Percentiles rank a stretch among this genome's conserved stretches.
Evolutionary conservation across 2,113 vertebrate genomes (phyloP).

Genomic region (Oryzias melastigma): DNA sequence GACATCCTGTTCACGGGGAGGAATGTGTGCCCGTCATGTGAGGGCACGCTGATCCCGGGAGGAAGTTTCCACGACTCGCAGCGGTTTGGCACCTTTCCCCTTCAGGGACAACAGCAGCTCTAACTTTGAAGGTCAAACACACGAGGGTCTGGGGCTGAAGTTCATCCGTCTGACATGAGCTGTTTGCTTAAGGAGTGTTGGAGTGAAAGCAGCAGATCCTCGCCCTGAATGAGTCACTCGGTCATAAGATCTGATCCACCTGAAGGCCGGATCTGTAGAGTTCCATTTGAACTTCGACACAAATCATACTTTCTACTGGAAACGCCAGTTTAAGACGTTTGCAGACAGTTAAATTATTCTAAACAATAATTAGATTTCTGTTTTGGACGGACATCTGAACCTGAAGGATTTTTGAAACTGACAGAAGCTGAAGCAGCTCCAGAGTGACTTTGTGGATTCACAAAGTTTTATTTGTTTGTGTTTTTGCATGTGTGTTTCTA

Average conservation of each 20-base stretch:
- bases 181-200: not conserved
- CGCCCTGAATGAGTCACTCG: not conserved
- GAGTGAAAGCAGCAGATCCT: not conserved
- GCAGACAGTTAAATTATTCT: no score
- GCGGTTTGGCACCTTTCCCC: not conserved
- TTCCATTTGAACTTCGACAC: no score
- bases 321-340: no score
- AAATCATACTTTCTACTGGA: no score
- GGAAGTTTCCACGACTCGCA: not conserved
- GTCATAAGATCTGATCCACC: not conserved
- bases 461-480: no score
- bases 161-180: not conserved
- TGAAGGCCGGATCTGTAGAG: not conserved
- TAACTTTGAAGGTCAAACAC: not conserved
- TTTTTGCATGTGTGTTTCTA: no score
- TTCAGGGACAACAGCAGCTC: not conserved
- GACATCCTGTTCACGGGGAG: slow-evolving; percentile 40
- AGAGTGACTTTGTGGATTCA: no score
- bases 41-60: not conserved
- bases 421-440: no score
- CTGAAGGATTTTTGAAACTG: no score
- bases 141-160: not conserved
- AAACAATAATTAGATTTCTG: no score
- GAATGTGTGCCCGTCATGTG: slow-evolving; percentile 17
- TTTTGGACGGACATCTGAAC: no score